These are phyloP conservation scores for Micronisus gabar DNA, from an alignment of 2,113 vertebrate species.

Conservation along the genomic window DNA sequence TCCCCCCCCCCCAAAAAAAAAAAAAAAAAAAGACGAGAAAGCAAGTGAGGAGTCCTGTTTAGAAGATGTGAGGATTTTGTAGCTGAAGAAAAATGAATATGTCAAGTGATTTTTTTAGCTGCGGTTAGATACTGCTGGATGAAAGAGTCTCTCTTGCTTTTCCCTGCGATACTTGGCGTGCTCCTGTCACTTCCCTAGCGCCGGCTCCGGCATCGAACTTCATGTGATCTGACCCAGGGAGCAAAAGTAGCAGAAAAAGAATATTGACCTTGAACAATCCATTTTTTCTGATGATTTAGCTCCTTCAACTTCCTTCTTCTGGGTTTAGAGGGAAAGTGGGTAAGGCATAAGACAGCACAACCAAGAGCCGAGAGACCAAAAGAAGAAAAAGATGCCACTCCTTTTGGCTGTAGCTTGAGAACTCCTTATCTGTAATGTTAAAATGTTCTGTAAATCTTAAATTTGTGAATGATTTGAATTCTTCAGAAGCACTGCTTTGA, in stretches of 20 bases:
- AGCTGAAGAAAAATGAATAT: background rate
- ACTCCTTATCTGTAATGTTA: background rate
- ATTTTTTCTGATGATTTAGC: background rate
- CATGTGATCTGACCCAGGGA: background rate
- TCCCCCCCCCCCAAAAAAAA: rapidly evolving
- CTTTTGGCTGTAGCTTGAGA: background rate
- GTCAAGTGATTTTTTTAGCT: background rate
- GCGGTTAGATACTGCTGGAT: background rate
- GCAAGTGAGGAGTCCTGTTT: background rate
- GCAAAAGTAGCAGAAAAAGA: background rate
- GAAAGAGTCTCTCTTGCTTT: background rate
- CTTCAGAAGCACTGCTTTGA: background rate
- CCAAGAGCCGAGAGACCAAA: background rate
- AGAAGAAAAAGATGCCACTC: background rate
- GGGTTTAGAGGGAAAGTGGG: background rate
- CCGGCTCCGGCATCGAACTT: background rate
- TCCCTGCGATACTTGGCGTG: background rate
- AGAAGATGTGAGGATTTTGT: background rate
- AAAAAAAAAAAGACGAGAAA: background rate
- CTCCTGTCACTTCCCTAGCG: background rate
- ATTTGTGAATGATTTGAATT: background rate
- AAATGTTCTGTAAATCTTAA: background rate
- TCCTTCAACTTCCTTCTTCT: background rate
- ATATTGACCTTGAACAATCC: background rate
- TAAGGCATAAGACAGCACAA: background rate